Percentiles rank a stretch among this genome's conserved stretches.
These are phyloP conservation scores for Cryptocheilus praepositus DNA, from an alignment of 2,888 invertebrate genomes.

Conservation along the genomic window DNA sequence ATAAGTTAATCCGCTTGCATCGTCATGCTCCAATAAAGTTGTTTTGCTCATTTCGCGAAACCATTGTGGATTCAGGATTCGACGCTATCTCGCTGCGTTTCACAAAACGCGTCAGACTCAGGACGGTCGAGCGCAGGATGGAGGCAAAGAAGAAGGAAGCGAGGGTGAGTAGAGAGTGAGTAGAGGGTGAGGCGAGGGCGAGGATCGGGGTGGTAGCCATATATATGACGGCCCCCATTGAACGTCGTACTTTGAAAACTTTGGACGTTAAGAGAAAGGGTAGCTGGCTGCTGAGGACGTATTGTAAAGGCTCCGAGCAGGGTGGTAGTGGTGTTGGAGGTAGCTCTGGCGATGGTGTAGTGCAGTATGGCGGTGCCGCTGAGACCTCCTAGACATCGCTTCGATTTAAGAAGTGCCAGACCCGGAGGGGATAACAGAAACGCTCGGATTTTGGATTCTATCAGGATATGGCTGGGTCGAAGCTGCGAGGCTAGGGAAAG, in stretches of 20 bases:
- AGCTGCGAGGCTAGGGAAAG: neutral
- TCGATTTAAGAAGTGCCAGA: constrained; percentile 61
- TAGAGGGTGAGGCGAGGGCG: constrained; percentile 42
- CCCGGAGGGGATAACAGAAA: constrained; percentile 44
- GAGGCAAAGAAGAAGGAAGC: constrained; percentile 42
- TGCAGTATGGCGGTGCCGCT: constrained; percentile 49
- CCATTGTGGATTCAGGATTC: constrained; percentile 39
- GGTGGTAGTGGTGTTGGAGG: constrained; percentile 34
- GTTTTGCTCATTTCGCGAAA: constrained; percentile 37
- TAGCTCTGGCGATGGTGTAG: constrained; percentile 41
- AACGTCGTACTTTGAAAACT: constrained; percentile 74
- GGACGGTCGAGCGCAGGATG: constrained; percentile 29
- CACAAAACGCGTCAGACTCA: constrained; percentile 17
- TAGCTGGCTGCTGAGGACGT: constrained; percentile 69
- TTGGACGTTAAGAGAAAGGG: constrained; percentile 74
- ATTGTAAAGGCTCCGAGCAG: constrained; percentile 68
- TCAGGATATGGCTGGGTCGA: constrained; percentile 40
- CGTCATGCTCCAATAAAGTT: constrained; percentile 35
- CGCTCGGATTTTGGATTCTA: constrained; percentile 61
- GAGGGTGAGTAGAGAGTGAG: constrained; percentile 13
- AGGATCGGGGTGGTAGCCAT: constrained; percentile 46
- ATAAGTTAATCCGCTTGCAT: constrained; percentile 23
- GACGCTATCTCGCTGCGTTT: constrained; percentile 54
- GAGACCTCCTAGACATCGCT: constrained; percentile 58
- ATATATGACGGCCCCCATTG: constrained; percentile 66